Percentiles rank a stretch among this genome's conserved stretches.
These are phyloP conservation scores for Gadus macrocephalus DNA, from an alignment of 2,113 vertebrate genomes.

Conservation along the genomic window DNA sequence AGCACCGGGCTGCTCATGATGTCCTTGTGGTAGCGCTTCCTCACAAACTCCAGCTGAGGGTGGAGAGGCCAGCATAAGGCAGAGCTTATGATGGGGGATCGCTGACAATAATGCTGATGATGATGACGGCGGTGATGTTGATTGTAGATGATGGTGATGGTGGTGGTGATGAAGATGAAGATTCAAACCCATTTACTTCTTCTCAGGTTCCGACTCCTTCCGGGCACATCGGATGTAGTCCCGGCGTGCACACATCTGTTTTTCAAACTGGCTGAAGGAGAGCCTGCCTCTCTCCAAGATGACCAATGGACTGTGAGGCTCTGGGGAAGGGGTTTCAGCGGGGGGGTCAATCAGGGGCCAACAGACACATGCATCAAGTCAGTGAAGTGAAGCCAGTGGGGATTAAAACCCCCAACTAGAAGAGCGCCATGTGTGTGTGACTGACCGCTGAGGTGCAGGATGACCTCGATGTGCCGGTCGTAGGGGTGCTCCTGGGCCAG, in stretches of 20 bases:
- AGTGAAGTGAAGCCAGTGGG: neutral
- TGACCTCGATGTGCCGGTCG: conserved; percentile 87
- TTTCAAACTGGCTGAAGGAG: conserved; percentile 82
- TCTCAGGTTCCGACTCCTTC: conserved; percentile 80
- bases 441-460: conserved; percentile 92
- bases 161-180: no score
- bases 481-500: conserved; percentile 86
- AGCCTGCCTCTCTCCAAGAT: conserved; percentile 85
- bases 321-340: conserved; percentile 57
- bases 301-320: conserved; percentile 87
- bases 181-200: conserved; percentile 67
- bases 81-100: no score
- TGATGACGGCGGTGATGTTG: no score
- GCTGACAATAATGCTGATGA: no score
- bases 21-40: conserved; percentile 94
- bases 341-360: neutral
- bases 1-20: conserved; percentile 87
- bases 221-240: conserved; percentile 79
- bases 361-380: neutral
- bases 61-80: neutral
- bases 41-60: conserved; percentile 84
- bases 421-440: conserved; percentile 57
- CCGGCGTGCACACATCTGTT: conserved; percentile 77
- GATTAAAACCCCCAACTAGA: neutral
- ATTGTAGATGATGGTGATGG: no score